phyloP scores from a whole-genome alignment of 1,140 invertebrate genomes.

The Ceratosolen solmsi region DNA sequence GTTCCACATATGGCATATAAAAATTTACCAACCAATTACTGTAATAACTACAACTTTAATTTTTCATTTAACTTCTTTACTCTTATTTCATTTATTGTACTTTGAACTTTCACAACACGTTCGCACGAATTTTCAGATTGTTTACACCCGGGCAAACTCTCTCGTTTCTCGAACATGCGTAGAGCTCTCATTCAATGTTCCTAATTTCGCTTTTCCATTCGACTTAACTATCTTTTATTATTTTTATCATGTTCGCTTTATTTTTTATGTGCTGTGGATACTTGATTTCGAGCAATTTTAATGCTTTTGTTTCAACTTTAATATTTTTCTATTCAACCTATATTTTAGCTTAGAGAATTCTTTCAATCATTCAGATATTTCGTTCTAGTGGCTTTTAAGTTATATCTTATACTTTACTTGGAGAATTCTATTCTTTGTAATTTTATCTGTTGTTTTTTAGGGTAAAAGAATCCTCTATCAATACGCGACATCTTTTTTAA shows the following conservation, averaged over 20 bases:
- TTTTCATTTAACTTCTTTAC: neutral
- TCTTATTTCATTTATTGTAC: neutral
- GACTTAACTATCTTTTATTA: neutral
- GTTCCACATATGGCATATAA: neutral
- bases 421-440: neutral
- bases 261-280: neutral
- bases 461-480: too few relatives aligned
- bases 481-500: too few relatives aligned
- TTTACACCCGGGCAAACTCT: neutral
- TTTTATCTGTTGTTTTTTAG: neutral
- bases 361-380: neutral
- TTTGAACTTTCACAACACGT: neutral
- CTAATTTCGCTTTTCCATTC: neutral
- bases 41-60: neutral
- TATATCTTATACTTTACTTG: neutral
- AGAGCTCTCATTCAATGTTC: neutral
- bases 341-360: neutral
- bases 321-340: neutral
- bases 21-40: neutral
- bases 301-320: neutral
- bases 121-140: neutral
- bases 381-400: neutral
- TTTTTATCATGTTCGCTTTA: neutral
- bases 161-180: neutral
- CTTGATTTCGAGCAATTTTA: neutral